Evolutionary conservation across 2,797 vertebrate species (phyloP).

Genomic region (Gadopsis bispinosus): DNA sequence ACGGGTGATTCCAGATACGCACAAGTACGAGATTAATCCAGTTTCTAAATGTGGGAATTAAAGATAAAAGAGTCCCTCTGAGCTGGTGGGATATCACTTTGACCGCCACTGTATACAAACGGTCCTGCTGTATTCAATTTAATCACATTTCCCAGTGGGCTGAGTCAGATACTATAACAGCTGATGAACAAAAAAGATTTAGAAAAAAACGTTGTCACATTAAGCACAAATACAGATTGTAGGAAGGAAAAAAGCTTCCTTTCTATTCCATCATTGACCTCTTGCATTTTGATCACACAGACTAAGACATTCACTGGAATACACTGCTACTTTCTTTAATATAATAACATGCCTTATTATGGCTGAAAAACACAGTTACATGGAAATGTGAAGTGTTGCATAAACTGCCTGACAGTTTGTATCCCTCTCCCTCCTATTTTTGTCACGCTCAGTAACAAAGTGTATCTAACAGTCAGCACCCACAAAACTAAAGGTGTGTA

Average conservation of each 20-base stretch:
- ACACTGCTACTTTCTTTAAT: background rate
- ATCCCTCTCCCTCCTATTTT: background rate
- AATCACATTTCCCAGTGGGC: conserved; percentile 49
- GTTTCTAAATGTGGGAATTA: conserved; percentile 27
- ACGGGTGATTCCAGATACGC: background rate
- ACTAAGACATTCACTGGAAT: conserved; percentile 9
- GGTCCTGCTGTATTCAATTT: conserved; percentile 36
- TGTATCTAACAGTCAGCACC: background rate
- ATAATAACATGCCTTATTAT: background rate
- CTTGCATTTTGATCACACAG: conserved; percentile 8
- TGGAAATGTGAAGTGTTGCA: background rate
- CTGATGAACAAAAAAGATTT: conserved; percentile 40
- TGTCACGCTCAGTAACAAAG: background rate
- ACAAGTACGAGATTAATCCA: conserved; percentile 27
- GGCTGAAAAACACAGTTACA: background rate
- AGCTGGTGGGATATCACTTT: conserved; percentile 31
- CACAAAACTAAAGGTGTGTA: background rate
- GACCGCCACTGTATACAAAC: conserved; percentile 52
- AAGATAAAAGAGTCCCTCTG: conserved; percentile 41
- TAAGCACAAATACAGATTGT: conserved; percentile 6
- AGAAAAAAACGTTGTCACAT: conserved; percentile 27
- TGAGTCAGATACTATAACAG: conserved; percentile 32
- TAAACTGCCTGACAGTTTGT: background rate
- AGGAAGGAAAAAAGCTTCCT: conserved; percentile 13
- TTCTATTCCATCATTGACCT: conserved; percentile 6